Percentiles rank a stretch among this genome's conserved stretches.
Conservation (phyloP, 2,797 vertebrate species). For the Rhinichthys osculus region DNA sequence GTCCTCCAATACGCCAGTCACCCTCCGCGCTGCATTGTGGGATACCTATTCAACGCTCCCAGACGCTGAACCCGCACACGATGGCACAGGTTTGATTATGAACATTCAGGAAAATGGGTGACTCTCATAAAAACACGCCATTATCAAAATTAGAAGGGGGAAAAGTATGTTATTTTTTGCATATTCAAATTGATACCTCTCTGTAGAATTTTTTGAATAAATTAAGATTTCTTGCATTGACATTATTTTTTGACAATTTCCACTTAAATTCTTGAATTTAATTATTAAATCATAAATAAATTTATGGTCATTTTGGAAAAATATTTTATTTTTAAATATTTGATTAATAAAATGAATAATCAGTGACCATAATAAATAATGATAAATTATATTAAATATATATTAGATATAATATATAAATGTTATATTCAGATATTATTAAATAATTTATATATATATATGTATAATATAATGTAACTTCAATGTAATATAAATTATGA, state of each 20-base stretch:
- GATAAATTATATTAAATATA: not conserved
- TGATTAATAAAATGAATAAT: not conserved
- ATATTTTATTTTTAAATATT: not conserved
- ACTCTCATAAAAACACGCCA: not conserved
- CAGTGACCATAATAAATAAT: not conserved
- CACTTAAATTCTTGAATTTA: not conserved
- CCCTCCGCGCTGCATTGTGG: slow-evolving; percentile 90
- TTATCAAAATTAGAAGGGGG: not conserved
- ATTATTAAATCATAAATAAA: not conserved
- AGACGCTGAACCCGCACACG: slow-evolving; percentile 81
- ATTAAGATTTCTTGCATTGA: not conserved
- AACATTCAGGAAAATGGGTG: not conserved
- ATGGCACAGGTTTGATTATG: slow-evolving; percentile 87
- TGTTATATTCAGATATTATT: too few relatives aligned
- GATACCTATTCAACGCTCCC: slow-evolving; percentile 80
- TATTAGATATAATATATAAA: not conserved
- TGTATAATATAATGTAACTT: too few relatives aligned
- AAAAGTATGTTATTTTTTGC: not conserved
- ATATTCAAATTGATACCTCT: not conserved
- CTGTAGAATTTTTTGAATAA: too few relatives aligned
- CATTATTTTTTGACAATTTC: not conserved
- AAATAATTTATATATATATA: too few relatives aligned
- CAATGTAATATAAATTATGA: not conserved
- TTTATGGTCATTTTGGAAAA: not conserved
- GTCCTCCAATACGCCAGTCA: slow-evolving; percentile 92